Percentiles rank a stretch among this genome's conserved stretches.
These are phyloP conservation scores for Belonocnema kinseyi DNA, from an alignment of 1,140 invertebrate species.

Conservation along the genomic window DNA sequence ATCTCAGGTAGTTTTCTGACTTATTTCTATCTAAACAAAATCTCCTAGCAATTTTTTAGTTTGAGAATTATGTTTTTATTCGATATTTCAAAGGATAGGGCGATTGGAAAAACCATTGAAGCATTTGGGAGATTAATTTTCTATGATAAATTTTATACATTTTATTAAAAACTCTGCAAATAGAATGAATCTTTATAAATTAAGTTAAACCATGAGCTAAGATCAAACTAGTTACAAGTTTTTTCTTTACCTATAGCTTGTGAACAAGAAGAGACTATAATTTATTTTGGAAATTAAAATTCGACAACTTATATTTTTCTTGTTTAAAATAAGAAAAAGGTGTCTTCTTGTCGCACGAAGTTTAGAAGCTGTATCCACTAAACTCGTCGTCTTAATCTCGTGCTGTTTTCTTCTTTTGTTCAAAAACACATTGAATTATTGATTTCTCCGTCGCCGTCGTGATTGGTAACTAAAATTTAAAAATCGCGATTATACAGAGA, in stretches of 20 bases:
- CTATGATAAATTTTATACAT: too few species aligned
- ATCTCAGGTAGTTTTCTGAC: constrained; percentile 76
- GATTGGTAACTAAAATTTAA: background rate
- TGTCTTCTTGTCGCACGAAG: constrained; percentile 43
- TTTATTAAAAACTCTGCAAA: too few species aligned
- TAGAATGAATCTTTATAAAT: too few species aligned
- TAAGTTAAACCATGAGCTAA: too few species aligned
- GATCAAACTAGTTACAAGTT: too few species aligned
- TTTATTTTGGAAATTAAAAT: background rate
- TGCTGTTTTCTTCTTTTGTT: constrained; percentile 56
- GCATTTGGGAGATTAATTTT: too few species aligned
- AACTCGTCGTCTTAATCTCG: constrained; percentile 56
- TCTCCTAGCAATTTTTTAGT: too few species aligned
- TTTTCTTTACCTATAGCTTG: background rate
- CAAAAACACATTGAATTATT: constrained; percentile 66
- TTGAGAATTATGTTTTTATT: too few species aligned
- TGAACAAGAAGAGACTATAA: constrained; percentile 37
- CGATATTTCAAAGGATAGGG: too few species aligned
- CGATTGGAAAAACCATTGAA: too few species aligned
- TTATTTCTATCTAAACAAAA: background rate
- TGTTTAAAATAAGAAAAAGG: constrained; percentile 15
- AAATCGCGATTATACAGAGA: constrained; percentile 48
- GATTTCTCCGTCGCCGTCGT: constrained; percentile 51
- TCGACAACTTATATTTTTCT: constrained; percentile 11
- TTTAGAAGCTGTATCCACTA: constrained; percentile 40